phyloP scores from a whole-genome alignment of 2,113 vertebrate species.

The Chlorocebus sabaeus region DNA sequence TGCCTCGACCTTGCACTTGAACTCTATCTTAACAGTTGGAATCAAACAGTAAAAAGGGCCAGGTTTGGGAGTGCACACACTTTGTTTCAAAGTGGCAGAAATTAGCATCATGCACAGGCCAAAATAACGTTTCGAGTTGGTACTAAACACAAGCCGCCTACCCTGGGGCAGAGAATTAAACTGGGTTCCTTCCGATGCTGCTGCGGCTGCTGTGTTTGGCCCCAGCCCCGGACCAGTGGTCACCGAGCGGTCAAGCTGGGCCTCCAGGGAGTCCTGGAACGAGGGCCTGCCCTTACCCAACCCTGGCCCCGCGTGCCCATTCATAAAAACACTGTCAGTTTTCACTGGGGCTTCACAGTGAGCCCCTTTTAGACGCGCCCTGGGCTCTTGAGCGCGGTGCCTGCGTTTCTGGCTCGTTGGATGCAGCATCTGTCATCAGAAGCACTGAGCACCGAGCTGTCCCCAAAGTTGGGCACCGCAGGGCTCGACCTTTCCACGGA shows the following conservation, averaged over 20 bases:
- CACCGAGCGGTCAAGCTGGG: background rate
- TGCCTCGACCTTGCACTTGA: background rate
- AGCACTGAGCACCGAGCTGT: accelerated
- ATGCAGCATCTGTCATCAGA: background rate
- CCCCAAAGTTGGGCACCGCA: background rate
- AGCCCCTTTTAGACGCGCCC: background rate
- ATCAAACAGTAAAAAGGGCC: background rate
- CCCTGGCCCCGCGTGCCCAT: background rate
- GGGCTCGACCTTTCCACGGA: background rate
- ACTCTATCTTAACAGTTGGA: background rate
- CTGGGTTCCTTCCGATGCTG: background rate
- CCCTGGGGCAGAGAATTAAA: background rate
- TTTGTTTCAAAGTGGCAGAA: background rate
- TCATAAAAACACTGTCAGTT: constrained; percentile 40
- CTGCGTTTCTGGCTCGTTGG: background rate
- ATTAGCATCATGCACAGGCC: background rate
- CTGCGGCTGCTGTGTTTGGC: background rate
- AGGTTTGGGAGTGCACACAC: background rate
- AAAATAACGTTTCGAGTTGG: background rate
- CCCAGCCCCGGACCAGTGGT: background rate
- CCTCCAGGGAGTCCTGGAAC: background rate
- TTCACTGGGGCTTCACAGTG: background rate
- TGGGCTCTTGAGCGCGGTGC: background rate
- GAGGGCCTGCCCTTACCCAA: background rate
- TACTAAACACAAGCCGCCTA: background rate